A percentile compares a stretch with the other conserved stretches of the same genome.
Conservation (phyloP, 2,113 vertebrate species). For the Microcebus griseorufus region DNA sequence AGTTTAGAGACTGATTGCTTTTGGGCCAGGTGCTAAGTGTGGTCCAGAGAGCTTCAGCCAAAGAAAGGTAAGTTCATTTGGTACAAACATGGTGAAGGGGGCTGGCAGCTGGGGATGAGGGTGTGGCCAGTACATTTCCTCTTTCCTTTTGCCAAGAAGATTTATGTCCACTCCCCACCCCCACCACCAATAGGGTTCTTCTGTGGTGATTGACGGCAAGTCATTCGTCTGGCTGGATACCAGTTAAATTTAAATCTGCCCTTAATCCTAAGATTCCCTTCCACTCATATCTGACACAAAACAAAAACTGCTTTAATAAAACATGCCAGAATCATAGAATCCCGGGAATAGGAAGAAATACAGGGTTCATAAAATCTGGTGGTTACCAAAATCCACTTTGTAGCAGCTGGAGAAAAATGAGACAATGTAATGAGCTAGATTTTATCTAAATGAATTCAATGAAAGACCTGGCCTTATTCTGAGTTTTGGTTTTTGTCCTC, state of each 20-base stretch:
- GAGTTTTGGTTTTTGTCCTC: neutral
- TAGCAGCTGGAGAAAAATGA: slow-evolving; percentile 1
- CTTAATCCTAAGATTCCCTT: neutral
- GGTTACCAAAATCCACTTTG: neutral
- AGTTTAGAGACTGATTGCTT: neutral
- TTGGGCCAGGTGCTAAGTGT: neutral
- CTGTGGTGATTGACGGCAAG: neutral
- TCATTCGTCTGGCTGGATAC: neutral
- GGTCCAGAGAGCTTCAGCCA: neutral
- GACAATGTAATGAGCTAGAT: neutral
- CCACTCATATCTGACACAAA: no score
- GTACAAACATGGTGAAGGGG: neutral
- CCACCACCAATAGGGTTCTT: neutral
- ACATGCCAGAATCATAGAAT: neutral
- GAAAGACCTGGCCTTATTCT: slow-evolving; percentile 13
- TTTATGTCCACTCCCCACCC: neutral
- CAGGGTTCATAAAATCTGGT: neutral
- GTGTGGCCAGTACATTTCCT: neutral
- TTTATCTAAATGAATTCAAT: slow-evolving; percentile 24
- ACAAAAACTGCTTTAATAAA: neutral
- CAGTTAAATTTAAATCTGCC: slow-evolving; percentile 7
- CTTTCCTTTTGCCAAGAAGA: neutral
- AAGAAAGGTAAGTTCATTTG: neutral
- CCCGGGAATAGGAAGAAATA: neutral
- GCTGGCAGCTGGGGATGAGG: neutral